Conservation (phyloP, 1,140 invertebrate species). For the Phenacoccus solenopsis region DNA sequence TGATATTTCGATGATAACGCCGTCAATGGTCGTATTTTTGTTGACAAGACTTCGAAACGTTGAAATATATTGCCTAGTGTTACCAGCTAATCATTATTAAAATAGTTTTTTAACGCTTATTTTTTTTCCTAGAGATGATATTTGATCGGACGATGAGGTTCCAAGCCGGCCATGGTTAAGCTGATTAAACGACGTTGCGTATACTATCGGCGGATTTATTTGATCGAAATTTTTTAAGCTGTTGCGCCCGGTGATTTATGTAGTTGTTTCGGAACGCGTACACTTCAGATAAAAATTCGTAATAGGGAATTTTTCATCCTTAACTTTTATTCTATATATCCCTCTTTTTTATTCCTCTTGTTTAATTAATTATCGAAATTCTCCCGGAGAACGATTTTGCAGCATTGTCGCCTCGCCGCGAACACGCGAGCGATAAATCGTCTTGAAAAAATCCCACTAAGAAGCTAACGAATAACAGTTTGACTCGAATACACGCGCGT, state of each 20-base stretch:
- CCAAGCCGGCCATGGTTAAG: not conserved
- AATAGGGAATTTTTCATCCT: no score
- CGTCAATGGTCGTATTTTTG: not conserved
- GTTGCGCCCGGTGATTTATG: not conserved
- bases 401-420: no score
- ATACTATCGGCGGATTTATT: not conserved
- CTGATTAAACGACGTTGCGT: not conserved
- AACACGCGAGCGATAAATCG: no score
- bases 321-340: no score
- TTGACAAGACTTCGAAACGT: not conserved
- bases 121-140: not conserved
- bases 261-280: not conserved
- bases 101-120: not conserved
- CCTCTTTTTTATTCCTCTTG: no score
- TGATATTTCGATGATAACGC: not conserved
- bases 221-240: not conserved
- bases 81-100: not conserved
- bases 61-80: not conserved
- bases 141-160: not conserved
- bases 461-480: not conserved
- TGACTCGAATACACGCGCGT: not conserved
- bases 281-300: no score
- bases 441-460: no score
- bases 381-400: no score
- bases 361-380: no score